phyloP scores from a whole-genome alignment of 2,888 invertebrate species.

The Idaea straminata region DNA sequence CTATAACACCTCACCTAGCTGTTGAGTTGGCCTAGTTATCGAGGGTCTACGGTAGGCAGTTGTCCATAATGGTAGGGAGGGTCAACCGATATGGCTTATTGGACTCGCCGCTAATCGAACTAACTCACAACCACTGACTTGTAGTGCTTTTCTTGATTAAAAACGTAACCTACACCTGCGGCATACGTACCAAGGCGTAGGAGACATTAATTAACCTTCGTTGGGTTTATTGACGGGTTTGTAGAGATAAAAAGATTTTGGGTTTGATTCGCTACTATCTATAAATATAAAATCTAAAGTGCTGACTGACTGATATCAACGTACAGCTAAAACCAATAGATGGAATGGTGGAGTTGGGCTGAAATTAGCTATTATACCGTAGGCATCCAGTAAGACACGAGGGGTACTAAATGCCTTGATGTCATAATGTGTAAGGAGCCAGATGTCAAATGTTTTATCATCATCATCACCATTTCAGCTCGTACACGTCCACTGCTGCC shows the following conservation, averaged over 20 bases:
- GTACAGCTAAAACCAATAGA: too few relatives aligned
- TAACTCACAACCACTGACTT: slow-evolving; percentile 25
- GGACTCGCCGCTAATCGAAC: slow-evolving; percentile 44
- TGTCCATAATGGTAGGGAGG: slow-evolving; percentile 10
- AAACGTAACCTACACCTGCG: slow-evolving; percentile 15
- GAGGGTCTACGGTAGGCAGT: slow-evolving; percentile 2
- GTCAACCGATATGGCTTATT: slow-evolving; percentile 26
- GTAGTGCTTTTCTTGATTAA: slow-evolving; percentile 26
- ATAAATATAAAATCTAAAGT: too few relatives aligned
- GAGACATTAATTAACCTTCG: slow-evolving; percentile 1
- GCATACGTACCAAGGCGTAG: not conserved
- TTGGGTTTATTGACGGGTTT: not conserved
- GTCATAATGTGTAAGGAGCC: too few relatives aligned
- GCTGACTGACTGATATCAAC: too few relatives aligned
- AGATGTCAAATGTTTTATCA: too few relatives aligned
- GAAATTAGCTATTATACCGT: too few relatives aligned
- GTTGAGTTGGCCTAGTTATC: not conserved
- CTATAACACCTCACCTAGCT: not conserved
- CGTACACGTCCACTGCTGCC: too few relatives aligned
- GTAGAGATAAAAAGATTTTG: not conserved
- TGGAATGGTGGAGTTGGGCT: too few relatives aligned
- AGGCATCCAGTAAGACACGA: too few relatives aligned
- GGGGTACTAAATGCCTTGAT: too few relatives aligned
- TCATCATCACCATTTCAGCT: too few relatives aligned
- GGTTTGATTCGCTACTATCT: not conserved